Evolutionary conservation across 2,888 invertebrate species (phyloP), one percentile per base, ranked within the genome.

Genomic region (Isoperla grammatica): DNA sequence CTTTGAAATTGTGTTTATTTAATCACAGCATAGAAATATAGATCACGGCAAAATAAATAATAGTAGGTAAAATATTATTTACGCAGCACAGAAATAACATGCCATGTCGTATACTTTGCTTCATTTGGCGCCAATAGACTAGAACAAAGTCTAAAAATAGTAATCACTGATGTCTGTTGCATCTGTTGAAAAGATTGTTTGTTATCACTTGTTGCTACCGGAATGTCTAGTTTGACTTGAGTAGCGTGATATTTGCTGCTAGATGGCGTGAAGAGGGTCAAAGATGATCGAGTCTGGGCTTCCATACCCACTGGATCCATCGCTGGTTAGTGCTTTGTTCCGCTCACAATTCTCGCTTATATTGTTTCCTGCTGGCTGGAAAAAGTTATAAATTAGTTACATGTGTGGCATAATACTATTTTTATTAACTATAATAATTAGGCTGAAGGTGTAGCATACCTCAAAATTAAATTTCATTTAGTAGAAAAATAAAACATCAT

Each of bases 291-390:
- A 84, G 73, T 86, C 86, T 23, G 88, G 88, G 74, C 87, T 87
- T 68, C 88, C 88, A 76, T 88, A 88, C 1, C 88, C 88, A 72
- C 87, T 87, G 69, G 87, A 87, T 20, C 86, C 85, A 73, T 88
- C 88, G 69, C 46, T 61, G 42, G 58, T 48, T 37, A 54, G 54
- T 48, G 39, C 39, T 37, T 54, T 58, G 49, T 37, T 40, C 48
- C 58, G 39, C 39, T 23, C 61, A 61, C 37, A 53, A 55, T 50
- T 54, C 60, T 61, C 69, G 60, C 69, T 73, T 72, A 73, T 71
- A 72, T 72, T 72, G 73, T 72, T 73, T 72, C 71, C 73, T 71
- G 74, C 70, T 72, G 74, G 73, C 75, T 75, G 73, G 70, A 74
- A 75, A 68, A 71, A 69, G 71, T n/a, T 37, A 45, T 23, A 22